phyloP scores from a whole-genome alignment of 1,140 invertebrate species.

The Copidosoma floridanum region DNA sequence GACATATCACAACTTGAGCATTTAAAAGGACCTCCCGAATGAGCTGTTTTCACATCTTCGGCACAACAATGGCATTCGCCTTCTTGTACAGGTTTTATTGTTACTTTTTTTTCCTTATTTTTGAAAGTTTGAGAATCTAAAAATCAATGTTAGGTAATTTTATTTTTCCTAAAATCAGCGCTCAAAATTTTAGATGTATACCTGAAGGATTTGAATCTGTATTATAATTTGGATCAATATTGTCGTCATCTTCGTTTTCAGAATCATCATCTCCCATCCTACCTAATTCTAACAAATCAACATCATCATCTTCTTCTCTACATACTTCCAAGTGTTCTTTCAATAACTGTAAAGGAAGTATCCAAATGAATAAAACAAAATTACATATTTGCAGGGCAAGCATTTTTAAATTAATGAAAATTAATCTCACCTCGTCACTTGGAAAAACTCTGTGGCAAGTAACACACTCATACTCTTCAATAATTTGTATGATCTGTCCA shows the following conservation, averaged over 20 bases:
- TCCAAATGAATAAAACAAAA: too few relatives aligned
- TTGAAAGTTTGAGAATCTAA: constrained; percentile 35
- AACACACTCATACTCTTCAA: constrained; percentile 50
- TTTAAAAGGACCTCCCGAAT: constrained; percentile 53
- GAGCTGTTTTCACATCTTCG: constrained; percentile 56
- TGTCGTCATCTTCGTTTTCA: constrained; percentile 37
- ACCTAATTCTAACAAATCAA: constrained; percentile 42
- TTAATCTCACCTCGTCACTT: constrained; percentile 42
- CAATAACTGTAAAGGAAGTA: constrained; percentile 36
- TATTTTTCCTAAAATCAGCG: background rate
- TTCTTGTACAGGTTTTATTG: constrained; percentile 46
- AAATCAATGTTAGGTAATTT: constrained; percentile 14
- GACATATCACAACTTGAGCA: constrained; percentile 55
- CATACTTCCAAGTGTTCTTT: constrained; percentile 51
- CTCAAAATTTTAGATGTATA: constrained; percentile 5
- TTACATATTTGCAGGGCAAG: background rate
- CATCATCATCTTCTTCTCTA: constrained; percentile 51
- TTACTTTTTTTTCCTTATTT: constrained; percentile 43
- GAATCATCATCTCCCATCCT: constrained; percentile 44
- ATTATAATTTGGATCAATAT: constrained; percentile 40
- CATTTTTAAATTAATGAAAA: background rate
- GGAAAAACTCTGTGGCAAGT: constrained; percentile 51
- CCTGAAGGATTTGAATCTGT: constrained; percentile 31
- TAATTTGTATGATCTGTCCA: constrained; percentile 43
- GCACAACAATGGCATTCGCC: constrained; percentile 59